Base-by-base conservation (phyloP, 2,797 vertebrate species). In the Pantherophis vulpinus region DNA sequence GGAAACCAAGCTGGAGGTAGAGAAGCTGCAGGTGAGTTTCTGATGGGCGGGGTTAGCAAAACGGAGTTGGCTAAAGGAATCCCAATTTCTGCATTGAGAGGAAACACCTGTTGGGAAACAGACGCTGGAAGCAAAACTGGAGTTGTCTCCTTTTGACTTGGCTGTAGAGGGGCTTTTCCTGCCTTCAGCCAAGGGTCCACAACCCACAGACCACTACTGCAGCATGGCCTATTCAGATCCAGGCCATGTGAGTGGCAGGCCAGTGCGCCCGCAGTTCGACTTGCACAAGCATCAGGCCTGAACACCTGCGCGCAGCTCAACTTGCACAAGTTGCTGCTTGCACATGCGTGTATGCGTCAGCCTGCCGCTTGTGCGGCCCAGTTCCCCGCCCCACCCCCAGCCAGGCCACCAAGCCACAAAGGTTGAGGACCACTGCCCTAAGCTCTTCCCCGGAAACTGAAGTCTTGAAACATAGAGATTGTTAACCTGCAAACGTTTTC, bases 1-100 rank as follows among this genome's bases (percentile, higher is more conserved):
- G 95, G 99, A 99, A 66, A 98, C 97, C 56, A 99, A 98, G 93
- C 98, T 99, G 94, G 98, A 99, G 91, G 96, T 98, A 89, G 97
- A 98, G 1, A 98, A 98, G n/a, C 97, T 99, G 58, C 98, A 99
- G 98, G 99, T 99, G 94, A 70, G 96, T 37, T 0, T 5, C 37
- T 83, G 74, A 5, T 18, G 18, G 74, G 18, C 27, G 61, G 12
- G 27, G 3, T 11, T 23, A 37, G 10, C 74, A 83, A 83, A 83
- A 83, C 0, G 4, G 20, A 47, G 74, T 25, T 42, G 32, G 20
- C 74, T 42, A 11, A 66, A 79, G 3, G 20, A 42, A 20, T 42
- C 3, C 32, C 3, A 0, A 79, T 42, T 47, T 42, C 74, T 12
- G 20, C 74, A 79, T 5, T 37, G 8, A 42, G 32, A 20, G 16